phyloP scores from a whole-genome alignment of 2,888 invertebrate genomes.

The Euspilapteryx auroguttella region DNA sequence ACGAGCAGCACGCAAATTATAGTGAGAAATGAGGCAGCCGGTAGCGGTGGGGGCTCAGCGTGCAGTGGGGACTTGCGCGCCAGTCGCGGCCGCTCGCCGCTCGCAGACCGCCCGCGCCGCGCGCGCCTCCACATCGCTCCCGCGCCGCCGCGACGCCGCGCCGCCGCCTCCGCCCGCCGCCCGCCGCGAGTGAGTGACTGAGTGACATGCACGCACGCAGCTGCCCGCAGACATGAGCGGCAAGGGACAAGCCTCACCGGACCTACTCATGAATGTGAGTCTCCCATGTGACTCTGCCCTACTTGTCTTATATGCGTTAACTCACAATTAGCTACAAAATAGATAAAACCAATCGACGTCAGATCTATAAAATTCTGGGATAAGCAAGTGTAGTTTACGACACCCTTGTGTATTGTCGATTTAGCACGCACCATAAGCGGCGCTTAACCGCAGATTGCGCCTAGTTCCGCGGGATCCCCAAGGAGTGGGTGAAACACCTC shows the following conservation, averaged over 20 bases:
- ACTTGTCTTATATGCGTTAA: too few relatives aligned
- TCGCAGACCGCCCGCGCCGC: constrained; percentile 46
- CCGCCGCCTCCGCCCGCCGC: too few relatives aligned
- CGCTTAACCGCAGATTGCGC: constrained; percentile 24
- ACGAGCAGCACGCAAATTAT: constrained; percentile 61
- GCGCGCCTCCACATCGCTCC: too few relatives aligned
- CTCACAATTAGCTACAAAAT: constrained; percentile 18
- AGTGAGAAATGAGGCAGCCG: constrained; percentile 62
- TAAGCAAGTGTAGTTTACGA: constrained; percentile 17
- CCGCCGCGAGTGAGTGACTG: neutral
- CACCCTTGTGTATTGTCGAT: constrained; percentile 47
- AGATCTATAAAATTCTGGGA: constrained; percentile 34
- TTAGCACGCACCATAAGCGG: constrained; percentile 56
- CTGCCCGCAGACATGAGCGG: constrained; percentile 42
- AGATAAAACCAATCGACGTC: constrained; percentile 32
- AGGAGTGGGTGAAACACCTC: constrained; percentile 20
- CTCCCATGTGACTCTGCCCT: constrained; percentile 11
- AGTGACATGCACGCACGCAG: constrained; percentile 20
- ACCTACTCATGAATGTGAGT: constrained; percentile 63
- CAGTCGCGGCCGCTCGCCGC: constrained; percentile 48
- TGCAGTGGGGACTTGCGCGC: constrained; percentile 42
- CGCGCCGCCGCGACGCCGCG: neutral
- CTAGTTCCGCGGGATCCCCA: constrained; percentile 12
- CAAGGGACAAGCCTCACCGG: constrained; percentile 53
- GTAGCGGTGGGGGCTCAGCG: constrained; percentile 54